Evolutionary conservation across 1,140 invertebrate species (phyloP), one percentile per base, ranked within the genome.

Genomic region (Psix sp.): DNA sequence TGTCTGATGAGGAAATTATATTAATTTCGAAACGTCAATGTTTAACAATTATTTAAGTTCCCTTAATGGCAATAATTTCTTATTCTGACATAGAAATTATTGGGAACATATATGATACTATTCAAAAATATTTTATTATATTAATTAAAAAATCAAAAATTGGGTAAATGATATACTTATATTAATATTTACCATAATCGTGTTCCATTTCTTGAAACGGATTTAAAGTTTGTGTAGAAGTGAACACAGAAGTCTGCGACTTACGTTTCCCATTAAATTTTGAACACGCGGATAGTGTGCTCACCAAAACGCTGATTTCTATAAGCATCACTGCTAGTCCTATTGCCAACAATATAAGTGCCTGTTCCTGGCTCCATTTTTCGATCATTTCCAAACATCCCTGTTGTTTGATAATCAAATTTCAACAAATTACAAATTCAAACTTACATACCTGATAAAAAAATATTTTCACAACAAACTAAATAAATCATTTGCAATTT

Each of bases 321-420:
- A 93, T 88, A 6, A 93, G 74, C 2, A 93, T 90, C 7, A 93
- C 80, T 0, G 90, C 82, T 16, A 94, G 84, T 3, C 92, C 89
- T 17, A 91, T 89, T 2, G 88, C 84, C 24, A 95, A 85, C 60
- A 95, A 91, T 33, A 93, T 87, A 7, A 93, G 81, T 26, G 93
- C 93, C 76, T 95, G 93, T 24, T 93, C 88, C 36, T 92, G 89
- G 56, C 93, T 92, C 93, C 94, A 96, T 51, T 89, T 88, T 83
- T 95, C 92, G 16, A 95, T 84, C 80, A 90, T 89, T 13, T 86
- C 85, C 3, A 93, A 79, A 68, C 94, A 95, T 10, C 94, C 92
- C 91, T 94, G 80, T 13, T 24, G 21, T 24, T 9, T 24, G 4
- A 24, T 24, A 4, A 9, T 17, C 15, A 38, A 18, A n/a, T 18